Evolutionary conservation across 2,113 vertebrate species (phyloP).

Genomic region (Protobothrops mucrosquamatus): DNA sequence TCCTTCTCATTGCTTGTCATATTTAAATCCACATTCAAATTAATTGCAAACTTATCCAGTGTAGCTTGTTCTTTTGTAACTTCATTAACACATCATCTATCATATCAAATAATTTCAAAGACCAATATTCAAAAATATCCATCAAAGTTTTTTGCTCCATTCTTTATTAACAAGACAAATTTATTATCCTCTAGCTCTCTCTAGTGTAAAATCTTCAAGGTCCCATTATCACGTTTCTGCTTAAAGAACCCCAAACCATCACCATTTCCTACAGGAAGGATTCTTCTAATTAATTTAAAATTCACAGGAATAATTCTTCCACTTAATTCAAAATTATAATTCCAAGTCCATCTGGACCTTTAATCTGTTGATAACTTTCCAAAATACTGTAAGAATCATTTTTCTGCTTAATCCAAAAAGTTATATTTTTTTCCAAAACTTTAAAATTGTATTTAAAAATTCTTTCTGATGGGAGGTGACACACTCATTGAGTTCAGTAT

Average conservation of each 20-base stretch:
- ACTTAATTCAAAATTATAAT: neutral
- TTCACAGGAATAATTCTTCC: neutral
- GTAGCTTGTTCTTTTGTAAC: neutral
- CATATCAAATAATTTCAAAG: neutral
- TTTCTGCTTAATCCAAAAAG: neutral
- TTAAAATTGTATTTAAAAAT: neutral
- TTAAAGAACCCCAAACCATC: neutral
- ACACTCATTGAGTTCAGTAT: neutral
- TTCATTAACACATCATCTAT: neutral
- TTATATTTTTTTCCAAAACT: neutral
- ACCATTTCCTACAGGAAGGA: neutral
- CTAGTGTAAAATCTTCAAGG: neutral
- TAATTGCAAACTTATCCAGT: neutral
- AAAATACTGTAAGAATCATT: neutral
- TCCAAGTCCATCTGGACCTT: neutral
- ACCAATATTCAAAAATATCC: neutral
- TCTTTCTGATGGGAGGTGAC: neutral
- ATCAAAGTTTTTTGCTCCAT: neutral
- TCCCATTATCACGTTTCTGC: neutral
- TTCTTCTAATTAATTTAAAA: neutral
- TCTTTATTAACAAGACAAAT: neutral
- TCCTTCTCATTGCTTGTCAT: neutral
- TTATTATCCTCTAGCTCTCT: neutral
- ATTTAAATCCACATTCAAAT: neutral
- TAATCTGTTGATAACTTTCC: neutral